These are phyloP conservation scores for Hoplodrina blanda DNA, from an alignment of 2,888 invertebrate species.

Conservation along the genomic window DNA sequence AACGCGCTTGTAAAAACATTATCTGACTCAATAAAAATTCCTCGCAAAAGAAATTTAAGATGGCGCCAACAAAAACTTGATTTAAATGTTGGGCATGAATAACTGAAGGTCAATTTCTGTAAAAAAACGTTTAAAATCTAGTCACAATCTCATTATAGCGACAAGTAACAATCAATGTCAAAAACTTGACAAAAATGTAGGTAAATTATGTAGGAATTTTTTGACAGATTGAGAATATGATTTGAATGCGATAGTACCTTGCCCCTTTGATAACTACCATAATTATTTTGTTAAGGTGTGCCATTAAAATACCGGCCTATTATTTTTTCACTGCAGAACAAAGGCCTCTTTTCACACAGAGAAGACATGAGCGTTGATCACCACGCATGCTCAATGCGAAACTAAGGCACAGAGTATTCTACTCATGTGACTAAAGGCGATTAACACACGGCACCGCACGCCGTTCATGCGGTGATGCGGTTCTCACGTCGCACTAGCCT, in stretches of 20 bases:
- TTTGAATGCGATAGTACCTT: not conserved
- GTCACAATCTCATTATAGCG: no score
- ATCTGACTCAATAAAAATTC: slow-evolving; percentile 45
- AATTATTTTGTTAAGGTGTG: not conserved
- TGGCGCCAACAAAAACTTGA: slow-evolving; percentile 26
- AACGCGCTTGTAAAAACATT: slow-evolving; percentile 47
- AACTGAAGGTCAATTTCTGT: not conserved
- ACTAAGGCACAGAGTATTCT: no score
- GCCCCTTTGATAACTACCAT: not conserved
- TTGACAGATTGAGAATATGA: not conserved
- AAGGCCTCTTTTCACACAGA: no score
- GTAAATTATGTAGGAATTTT: not conserved
- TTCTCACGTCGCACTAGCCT: no score
- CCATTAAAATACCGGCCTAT: no score
- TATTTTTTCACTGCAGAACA: no score
- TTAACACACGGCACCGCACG: no score
- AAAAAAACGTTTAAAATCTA: no score
- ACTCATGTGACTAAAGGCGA: no score
- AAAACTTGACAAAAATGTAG: not conserved
- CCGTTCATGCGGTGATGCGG: no score
- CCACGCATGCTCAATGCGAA: no score
- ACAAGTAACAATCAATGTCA: not conserved
- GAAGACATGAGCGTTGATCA: no score
- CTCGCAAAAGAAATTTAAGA: slow-evolving; percentile 27
- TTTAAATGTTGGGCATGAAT: slow-evolving; percentile 33